Evolutionary conservation across 1,140 invertebrate species (phyloP).

Genomic region (Heliconius nattereri): DNA sequence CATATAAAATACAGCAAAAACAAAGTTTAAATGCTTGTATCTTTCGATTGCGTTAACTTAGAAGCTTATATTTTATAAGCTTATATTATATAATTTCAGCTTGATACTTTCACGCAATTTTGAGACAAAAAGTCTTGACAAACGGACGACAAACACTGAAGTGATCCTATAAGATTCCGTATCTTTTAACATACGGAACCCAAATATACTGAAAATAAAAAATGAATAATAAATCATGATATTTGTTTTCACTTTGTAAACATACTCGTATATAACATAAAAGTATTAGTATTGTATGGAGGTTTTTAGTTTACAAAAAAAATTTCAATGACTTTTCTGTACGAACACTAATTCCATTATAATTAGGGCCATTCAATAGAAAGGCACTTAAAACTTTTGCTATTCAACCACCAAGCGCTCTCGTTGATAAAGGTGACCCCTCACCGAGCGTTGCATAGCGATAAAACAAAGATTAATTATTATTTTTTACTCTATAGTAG

Average conservation of each 20-base stretch:
- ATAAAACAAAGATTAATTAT: constrained; percentile 11
- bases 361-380: constrained; percentile 20
- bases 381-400: constrained; percentile 28
- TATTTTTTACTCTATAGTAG: not conserved
- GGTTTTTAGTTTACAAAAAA: not conserved
- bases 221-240: not conserved
- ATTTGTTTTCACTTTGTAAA: not conserved
- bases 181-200: too few relatives aligned
- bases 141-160: too few relatives aligned
- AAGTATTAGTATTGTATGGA: not conserved
- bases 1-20: too few relatives aligned
- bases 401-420: constrained; percentile 18
- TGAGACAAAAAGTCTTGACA: too few relatives aligned
- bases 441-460: not conserved
- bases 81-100: too few relatives aligned
- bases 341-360: constrained; percentile 20
- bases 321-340: not conserved
- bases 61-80: too few relatives aligned
- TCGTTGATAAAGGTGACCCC: constrained; percentile 11
- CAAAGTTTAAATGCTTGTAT: too few relatives aligned
- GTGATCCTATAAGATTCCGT: too few relatives aligned
- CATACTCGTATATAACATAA: not conserved
- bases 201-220: too few relatives aligned
- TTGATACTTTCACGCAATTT: too few relatives aligned
- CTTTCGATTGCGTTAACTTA: too few relatives aligned